These are phyloP conservation scores for Agrochola lychnidis DNA, from an alignment of 2,888 invertebrate species.

Conservation along the genomic window DNA sequence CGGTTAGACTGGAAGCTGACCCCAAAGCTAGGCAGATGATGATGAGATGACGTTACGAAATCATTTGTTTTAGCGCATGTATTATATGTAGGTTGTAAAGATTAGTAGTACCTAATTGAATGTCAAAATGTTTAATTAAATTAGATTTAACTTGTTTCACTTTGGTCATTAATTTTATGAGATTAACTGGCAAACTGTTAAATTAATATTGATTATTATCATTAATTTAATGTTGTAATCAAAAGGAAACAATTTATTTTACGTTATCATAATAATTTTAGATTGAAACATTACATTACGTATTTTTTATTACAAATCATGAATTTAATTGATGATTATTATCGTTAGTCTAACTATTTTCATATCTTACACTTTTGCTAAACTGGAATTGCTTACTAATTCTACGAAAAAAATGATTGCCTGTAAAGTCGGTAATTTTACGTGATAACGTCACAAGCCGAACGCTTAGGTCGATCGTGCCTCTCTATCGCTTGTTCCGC, in stretches of 20 bases:
- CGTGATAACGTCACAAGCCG: too few species aligned
- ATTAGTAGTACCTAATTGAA: not conserved
- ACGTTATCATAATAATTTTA: not conserved
- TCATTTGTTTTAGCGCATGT: not conserved
- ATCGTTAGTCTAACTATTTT: not conserved
- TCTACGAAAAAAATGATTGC: not conserved
- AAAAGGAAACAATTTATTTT: slow-evolving; percentile 7
- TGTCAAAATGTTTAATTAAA: not conserved
- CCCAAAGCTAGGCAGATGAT: too few species aligned
- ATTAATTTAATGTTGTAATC: not conserved
- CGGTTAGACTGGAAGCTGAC: too few species aligned
- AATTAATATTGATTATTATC: slow-evolving; percentile 26
- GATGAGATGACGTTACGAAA: not conserved
- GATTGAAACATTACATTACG: not conserved
- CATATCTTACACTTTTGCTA: not conserved
- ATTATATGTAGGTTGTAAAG: not conserved
- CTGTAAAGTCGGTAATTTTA: too few species aligned
- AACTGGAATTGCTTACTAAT: not conserved
- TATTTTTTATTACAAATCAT: not conserved
- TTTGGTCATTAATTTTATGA: not conserved
- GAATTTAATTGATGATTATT: not conserved
- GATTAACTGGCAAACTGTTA: slow-evolving; percentile 28
- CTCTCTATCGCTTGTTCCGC: too few species aligned
- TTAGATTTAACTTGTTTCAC: not conserved
- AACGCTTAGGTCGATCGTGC: too few species aligned